Evolutionary conservation across 2,113 vertebrate genomes (phyloP), one percentile per base, ranked within the genome.

Genomic region (Salvelinus alpinus): DNA sequence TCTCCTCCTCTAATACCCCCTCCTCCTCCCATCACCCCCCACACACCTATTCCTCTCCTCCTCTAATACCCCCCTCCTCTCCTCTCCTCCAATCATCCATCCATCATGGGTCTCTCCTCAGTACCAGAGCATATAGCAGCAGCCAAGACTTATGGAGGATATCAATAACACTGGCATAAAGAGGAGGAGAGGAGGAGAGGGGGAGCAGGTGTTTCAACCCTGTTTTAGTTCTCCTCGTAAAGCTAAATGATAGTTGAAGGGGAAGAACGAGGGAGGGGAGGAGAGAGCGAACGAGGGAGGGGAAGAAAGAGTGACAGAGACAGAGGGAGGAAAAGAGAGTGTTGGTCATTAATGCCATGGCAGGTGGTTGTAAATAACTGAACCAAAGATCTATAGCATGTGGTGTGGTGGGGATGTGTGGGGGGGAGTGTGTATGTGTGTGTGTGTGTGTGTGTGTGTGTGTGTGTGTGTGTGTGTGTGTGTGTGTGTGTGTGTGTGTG

Each of bases 231-330:
- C 83, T 79, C 83, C 86, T 92, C 92, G 70, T 92, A 92, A 93
- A 93, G 85, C 83, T 88, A 91, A 92, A 92, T 91, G 89, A 91
- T 89, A 91, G 90, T 88, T 87, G 87, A 91, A 92, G 85, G 86
- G 86, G 87, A 87, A 27, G 82, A 75, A 80, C 85, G 80, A 82
- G 51, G 5, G 79, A 75, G 72, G 72, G 62, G 51, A 71, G 67
- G 38, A 44, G 38, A 31, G 5, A 38, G 38, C 0, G 8, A 11
- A 8, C 0, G 38, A 9, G 2, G 8, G 38, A 11, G 38, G 8
- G 8, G 9, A 44, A 44, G 38, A 44, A 2, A 44, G 38, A 44
- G 38, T 44, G 38, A 44, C 38, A 44, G 38, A 44, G 38, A 44
- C 38, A 44, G 70, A 51, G 51, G 4, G 66, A 80, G 70, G 82